Evolutionary conservation across 2,888 invertebrate genomes (phyloP).

Genomic region (Platypus cylindrus): DNA sequence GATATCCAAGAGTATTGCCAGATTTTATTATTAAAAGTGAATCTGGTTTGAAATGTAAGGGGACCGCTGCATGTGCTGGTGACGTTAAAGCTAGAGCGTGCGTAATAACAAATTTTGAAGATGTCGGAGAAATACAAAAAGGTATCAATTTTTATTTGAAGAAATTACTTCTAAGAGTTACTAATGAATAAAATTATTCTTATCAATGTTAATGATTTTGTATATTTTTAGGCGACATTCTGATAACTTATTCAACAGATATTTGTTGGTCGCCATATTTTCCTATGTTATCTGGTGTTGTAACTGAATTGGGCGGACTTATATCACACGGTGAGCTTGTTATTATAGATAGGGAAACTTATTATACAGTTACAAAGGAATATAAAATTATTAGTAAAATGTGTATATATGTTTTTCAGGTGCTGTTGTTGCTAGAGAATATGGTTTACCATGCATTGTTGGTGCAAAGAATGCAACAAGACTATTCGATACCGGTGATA

Average conservation of each 20-base stretch:
- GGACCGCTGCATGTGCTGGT: slow-evolving; percentile 62
- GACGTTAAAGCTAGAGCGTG: slow-evolving; percentile 55
- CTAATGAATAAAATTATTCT: too few species aligned
- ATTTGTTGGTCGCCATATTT: slow-evolving; percentile 82
- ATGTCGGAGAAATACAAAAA: slow-evolving; percentile 32
- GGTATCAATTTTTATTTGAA: too few species aligned
- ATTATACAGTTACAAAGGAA: too few species aligned
- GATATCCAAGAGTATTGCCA: slow-evolving; percentile 22
- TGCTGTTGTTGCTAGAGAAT: slow-evolving; percentile 73
- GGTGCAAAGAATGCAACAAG: slow-evolving; percentile 56
- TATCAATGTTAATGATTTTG: not conserved
- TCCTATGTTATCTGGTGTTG: slow-evolving; percentile 61
- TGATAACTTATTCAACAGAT: slow-evolving; percentile 66
- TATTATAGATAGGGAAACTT: too few species aligned
- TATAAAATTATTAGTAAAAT: too few species aligned
- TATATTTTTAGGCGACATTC: slow-evolving; percentile 48
- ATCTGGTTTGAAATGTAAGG: slow-evolving; percentile 27
- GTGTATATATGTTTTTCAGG: slow-evolving; percentile 35
- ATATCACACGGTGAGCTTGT: slow-evolving; percentile 64
- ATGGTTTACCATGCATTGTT: slow-evolving; percentile 72
- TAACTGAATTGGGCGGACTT: slow-evolving; percentile 72
- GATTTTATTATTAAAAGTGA: slow-evolving; percentile 8
- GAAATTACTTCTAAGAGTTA: too few species aligned
- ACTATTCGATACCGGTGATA: slow-evolving; percentile 54
- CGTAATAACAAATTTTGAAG: slow-evolving; percentile 56